Evolutionary conservation across 2,888 invertebrate species (phyloP), one percentile per base, ranked within the genome.

Genomic region (Pomacea canaliculata): DNA sequence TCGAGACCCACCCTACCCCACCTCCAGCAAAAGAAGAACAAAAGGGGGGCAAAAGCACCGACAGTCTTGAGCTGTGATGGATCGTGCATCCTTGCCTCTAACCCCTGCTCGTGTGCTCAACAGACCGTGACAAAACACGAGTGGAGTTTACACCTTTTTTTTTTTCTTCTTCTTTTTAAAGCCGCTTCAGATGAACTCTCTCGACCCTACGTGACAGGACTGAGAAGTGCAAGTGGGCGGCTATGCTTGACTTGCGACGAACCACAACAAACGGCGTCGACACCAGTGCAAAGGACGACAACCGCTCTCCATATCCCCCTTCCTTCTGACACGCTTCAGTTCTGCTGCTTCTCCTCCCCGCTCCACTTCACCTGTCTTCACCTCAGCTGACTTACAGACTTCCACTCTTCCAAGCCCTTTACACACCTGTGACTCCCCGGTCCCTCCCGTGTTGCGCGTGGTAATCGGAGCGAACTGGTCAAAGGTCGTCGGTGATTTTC

Each of bases 231-330:
- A 69, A 49, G 27, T 70, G 60, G 72, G 72, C 49, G 72, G 72
- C 72, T 37, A 72, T 49, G 72, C 72, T 66, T 72, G 66, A 48
- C 72, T 72, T 72, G 66, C 51, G 16, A 19, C 72, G 23, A 62
- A 65, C 72, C 72, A 72, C 72, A 72, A 72, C 72, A 72, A 72
- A 72, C 72, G 49, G 63, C 8, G 5, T 37, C 37, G 37, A 18
- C 70, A 18, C 19, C 1, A 18, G 70, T 51, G 48, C 13, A 56
- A 68, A 68, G 10, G 10, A 18, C 63, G 27, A 12, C 63, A 63
- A 63, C 2, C 27, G 63, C n/a, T n/a, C 18, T 63, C 63, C 10
- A 63, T 12, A 7, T 5, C 18, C 63, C 60, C 18, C 60, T 7
- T n/a, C 60, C 37, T 56, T 13, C 51, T 10, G 51, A 56, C 16